Base-by-base conservation (phyloP, 2,113 vertebrate species). In the Asarcornis scutulata region DNA sequence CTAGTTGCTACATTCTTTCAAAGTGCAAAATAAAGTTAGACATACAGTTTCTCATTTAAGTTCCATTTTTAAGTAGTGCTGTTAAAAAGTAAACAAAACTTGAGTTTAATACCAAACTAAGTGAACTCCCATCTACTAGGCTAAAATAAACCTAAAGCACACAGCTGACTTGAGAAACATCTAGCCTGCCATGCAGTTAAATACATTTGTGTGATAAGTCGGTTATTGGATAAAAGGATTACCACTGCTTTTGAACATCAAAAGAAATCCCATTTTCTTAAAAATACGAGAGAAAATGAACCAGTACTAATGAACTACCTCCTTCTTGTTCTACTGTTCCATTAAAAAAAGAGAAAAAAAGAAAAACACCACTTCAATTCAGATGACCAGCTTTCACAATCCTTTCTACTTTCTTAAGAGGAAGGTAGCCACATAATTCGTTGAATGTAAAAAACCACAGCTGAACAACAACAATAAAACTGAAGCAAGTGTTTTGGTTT, bases 371-470 rank as follows among this genome's bases (percentile, higher is more conserved):
- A 53, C 8, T 21, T 2, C 5, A 10, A 67, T 71, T 72, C 17
- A 42, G 29, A 67, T 17, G 31, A 93, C 17, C 58, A 73, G 1
- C 3, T 5, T 40, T 87, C 59, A 73, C 38, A 56, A 11, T 48
- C 60, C 25, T 63, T 46, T 29, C 87, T 14, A 74, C 4, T 12
- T 3, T 34, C 8, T n/a, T 42, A 53, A 58, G 13, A 58, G 3
- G 9, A 21, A 63, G 42, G 23, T 15, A 87, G 56, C 8, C n/a
- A 63, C 1, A 7, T 6, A 82, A n/a, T 4, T 42, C 23, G 36
- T 9, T 0, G 3, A 87, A 58, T 22, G 23, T 27, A 11, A 17
- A 29, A 40, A 18, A 15, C 1, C 2, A 4, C 55, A 74, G 26
- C 8, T 46, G 26, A 50, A 26, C 20, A 38, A 73, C n/a, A 73